Base-by-base conservation (phyloP, 2,113 vertebrate genomes). In the Podocnemis expansa region DNA sequence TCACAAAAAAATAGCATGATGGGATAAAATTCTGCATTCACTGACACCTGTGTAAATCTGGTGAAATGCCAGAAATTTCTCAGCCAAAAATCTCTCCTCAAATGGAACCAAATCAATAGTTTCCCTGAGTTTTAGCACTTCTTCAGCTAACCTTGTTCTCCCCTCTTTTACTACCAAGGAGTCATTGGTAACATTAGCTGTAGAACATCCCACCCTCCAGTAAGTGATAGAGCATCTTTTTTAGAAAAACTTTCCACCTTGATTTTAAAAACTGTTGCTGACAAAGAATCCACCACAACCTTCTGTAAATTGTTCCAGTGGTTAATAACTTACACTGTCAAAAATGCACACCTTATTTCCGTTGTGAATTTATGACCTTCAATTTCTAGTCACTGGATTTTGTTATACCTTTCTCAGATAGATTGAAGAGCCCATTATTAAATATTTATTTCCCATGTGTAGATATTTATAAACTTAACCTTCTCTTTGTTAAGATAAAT, bases 11-110 rank as follows among this genome's bases (percentile, higher is more conserved):
- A 85, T 87, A 47, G 93, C 75, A 84, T 63, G 63, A 4, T 78
- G 91, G 81, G 83, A 38, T 87, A 85, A 78, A 78, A 51, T 83
- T 89, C 47, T 78, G 24, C 78, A 63, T 31, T 56, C 21, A 45
- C 10, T 73, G 73, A 52, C 25, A 85, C 43, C 27, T 58, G 56
- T 82, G 60, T 82, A 89, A 90, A 94, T 90, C 87, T 95, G 94
- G 19, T 75, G 52, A 86, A 19, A 38, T 87, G 88, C 55, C 41
- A 38, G 51, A 81, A 87, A 91, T 78, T 90, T 79, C 82, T 14
- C 31, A 87, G 82, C 27, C 84, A 85, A 54, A n/a, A 95, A 54
- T 17, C 47, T 94, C 14, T 47, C 85, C 56, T 63, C 47, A 94
- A n/a, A 52, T 88, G 90, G 52, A 87, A 43, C 84, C 55, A n/a